phyloP scores from a whole-genome alignment of 2,888 invertebrate genomes.

The Ochropacha duplaris region DNA sequence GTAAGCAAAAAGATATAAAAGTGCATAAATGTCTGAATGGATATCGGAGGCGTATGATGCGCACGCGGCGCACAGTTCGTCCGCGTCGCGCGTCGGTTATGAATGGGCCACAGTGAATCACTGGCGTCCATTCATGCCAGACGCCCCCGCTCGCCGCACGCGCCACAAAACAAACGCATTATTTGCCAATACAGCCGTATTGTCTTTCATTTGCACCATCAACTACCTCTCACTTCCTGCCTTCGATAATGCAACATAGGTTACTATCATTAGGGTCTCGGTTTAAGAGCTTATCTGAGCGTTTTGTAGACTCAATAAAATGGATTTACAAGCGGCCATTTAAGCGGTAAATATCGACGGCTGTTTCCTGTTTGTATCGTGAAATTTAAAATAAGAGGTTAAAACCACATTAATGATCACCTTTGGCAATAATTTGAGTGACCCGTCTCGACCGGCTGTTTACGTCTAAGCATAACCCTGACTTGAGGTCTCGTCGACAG shows the following conservation, averaged over 20 bases:
- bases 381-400: slow-evolving; percentile 65
- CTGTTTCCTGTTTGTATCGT: slow-evolving; percentile 46
- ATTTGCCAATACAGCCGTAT: slow-evolving; percentile 57
- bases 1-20: neutral
- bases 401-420: slow-evolving; percentile 38
- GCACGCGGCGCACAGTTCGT: slow-evolving; percentile 33
- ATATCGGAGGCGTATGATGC: slow-evolving; percentile 47
- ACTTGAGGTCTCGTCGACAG: slow-evolving; percentile 38
- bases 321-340: slow-evolving; percentile 15
- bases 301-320: slow-evolving; percentile 11
- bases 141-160: slow-evolving; percentile 70
- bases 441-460: slow-evolving; percentile 17
- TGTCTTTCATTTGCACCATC: slow-evolving; percentile 67
- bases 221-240: slow-evolving; percentile 71
- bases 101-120: slow-evolving; percentile 77
- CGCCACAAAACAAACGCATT: slow-evolving; percentile 58
- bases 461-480: slow-evolving; percentile 39
- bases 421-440: slow-evolving; percentile 34
- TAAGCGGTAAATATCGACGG: slow-evolving; percentile 11
- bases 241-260: slow-evolving; percentile 35
- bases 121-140: slow-evolving; percentile 67
- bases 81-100: slow-evolving; percentile 44
- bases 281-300: neutral
- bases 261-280: slow-evolving; percentile 6
- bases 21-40: slow-evolving; percentile 36